These are phyloP conservation scores for Misgurnus mizolepis DNA, from an alignment of 2,113 vertebrate genomes.

Conservation along the genomic window DNA sequence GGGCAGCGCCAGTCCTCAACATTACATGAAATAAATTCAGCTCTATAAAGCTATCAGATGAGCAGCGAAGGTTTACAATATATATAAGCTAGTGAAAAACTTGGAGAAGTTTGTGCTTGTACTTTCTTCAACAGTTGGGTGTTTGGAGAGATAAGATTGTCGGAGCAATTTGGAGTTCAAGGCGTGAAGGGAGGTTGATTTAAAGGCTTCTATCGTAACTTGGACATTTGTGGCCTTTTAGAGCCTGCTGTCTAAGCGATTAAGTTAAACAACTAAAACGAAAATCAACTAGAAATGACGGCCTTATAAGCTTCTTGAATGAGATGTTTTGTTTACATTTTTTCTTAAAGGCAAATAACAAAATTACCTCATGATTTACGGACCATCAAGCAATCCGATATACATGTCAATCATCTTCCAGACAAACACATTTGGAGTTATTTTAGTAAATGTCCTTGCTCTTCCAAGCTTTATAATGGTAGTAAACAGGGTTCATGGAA, in stretches of 20 bases:
- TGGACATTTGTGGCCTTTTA: slow-evolving; percentile 10
- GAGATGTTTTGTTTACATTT: background rate
- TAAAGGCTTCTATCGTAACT: background rate
- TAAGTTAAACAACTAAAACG: background rate
- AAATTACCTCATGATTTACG: too few species aligned
- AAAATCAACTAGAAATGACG: background rate
- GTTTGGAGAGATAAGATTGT: background rate
- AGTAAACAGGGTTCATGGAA: too few species aligned
- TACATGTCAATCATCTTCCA: too few species aligned
- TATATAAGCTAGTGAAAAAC: slow-evolving; percentile 26
- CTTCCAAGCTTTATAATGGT: too few species aligned
- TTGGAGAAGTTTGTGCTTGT: background rate
- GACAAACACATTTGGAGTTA: too few species aligned
- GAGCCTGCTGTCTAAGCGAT: background rate
- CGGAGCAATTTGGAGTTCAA: background rate
- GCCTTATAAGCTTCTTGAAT: background rate
- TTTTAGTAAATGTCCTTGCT: too few species aligned
- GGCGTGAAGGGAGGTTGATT: slow-evolving; percentile 4
- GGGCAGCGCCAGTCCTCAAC: slow-evolving; percentile 14
- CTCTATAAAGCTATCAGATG: slow-evolving; percentile 41
- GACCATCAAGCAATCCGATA: too few species aligned
- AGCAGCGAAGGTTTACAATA: slow-evolving; percentile 31
- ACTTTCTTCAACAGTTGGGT: background rate
- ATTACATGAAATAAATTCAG: slow-evolving; percentile 39
- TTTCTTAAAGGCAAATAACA: too few species aligned